Base-by-base conservation (phyloP, 2,113 vertebrate species). In the Ailuropoda melanoleuca region DNA sequence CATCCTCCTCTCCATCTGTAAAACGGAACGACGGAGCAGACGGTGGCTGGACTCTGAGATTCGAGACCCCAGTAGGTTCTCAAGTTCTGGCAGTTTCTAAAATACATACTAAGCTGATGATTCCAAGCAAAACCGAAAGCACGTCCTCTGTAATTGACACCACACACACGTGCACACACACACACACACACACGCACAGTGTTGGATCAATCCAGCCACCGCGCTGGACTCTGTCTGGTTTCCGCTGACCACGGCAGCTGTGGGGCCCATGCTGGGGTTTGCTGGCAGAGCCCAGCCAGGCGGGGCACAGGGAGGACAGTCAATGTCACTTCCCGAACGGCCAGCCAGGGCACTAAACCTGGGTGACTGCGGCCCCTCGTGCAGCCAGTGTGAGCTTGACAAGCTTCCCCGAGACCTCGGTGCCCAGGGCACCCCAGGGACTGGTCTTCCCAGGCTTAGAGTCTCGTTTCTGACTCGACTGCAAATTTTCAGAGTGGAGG, bases 321-420 rank as follows among this genome's bases (percentile, higher is more conserved):
- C 88, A 6, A 10, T 37, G 66, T 34, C 0, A 4, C 93, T 56
- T 55, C 75, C 8, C 0, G 43, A 26, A 4, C 0, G 2, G 83
- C 75, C 2, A 2, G 80, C 68, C 56, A 60, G 46, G 46, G 74
- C 53, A n/a, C 21, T 7, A 8, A 50, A 21, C 4, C 46, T 15
- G 2, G 3, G 17, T 0, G 3, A 21, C 0, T 23, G 58, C 4
- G 15, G 81, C 4, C 17, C 34, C 31, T 31, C 11, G 39, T 23
- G 7, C 19, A 1, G 6, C 39, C 37, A 8, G 21, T 12, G 58
- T 23, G 78, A 70, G 34, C 37, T 5, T 26, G 9, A 3, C 1
- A 37, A 10, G 92, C 53, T 29, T 53, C 12, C 24, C 4, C 0
- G 53, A 37, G 72, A n/a, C 53, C 74, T 31, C 8, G 1, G n/a